These are phyloP conservation scores for Zosterops hypoxanthus DNA, from an alignment of 2,113 vertebrate species.

Conservation along the genomic window DNA sequence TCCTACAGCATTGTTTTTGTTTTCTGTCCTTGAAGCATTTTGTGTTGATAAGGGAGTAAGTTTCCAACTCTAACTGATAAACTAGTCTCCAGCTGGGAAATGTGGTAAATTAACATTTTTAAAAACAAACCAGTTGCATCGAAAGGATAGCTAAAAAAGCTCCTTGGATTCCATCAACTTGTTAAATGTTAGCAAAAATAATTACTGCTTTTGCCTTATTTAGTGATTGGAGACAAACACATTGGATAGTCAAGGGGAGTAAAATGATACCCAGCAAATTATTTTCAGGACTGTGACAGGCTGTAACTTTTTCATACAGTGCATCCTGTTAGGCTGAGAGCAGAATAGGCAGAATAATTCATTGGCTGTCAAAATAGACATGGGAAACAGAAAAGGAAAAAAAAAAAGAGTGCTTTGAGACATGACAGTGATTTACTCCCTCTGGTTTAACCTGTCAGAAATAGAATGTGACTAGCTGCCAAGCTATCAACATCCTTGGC, in stretches of 20 bases:
- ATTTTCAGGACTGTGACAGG: neutral
- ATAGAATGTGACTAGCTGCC: neutral
- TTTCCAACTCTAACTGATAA: neutral
- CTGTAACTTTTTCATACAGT: neutral
- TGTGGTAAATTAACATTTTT: neutral
- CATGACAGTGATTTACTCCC: constrained; percentile 30
- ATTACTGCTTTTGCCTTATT: neutral
- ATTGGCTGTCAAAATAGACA: constrained; percentile 4
- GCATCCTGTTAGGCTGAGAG: neutral
- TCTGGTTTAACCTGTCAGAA: constrained; percentile 25
- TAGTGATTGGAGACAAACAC: neutral
- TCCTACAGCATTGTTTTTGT: neutral
- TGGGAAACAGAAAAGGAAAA: neutral
- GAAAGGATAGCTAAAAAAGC: neutral
- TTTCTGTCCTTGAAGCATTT: neutral
- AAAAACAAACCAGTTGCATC: neutral
- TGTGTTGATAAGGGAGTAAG: neutral
- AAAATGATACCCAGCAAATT: neutral
- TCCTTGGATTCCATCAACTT: neutral
- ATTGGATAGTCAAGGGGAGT: neutral
- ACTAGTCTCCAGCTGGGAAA: neutral
- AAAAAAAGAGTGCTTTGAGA: neutral
- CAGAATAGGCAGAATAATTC: neutral
- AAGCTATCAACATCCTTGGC: neutral
- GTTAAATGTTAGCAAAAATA: neutral